phyloP scores from a whole-genome alignment of 2,797 vertebrate species.

The Apogon talboti region DNA sequence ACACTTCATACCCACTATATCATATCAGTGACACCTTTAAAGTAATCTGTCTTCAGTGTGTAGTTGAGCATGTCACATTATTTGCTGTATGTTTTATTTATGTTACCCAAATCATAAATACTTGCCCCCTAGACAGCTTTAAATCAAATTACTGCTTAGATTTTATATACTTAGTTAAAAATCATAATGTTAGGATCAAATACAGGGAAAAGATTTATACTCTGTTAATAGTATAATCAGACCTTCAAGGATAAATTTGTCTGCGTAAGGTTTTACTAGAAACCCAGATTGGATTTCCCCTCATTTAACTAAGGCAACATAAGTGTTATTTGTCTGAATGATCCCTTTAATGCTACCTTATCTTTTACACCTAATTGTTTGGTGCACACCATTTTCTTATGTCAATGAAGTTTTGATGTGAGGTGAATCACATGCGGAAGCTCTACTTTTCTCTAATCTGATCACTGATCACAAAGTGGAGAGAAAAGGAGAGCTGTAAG shows the following conservation, averaged over 20 bases:
- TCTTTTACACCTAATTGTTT: conserved; percentile 51
- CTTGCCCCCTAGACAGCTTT: no score
- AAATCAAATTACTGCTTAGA: no score
- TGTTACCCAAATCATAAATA: no score
- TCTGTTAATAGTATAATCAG: conserved; percentile 11
- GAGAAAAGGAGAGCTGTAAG: conserved; percentile 48
- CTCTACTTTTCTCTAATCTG: conserved; percentile 58
- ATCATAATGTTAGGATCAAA: conserved; percentile 29
- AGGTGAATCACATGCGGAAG: conserved; percentile 48
- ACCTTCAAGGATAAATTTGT: conserved; percentile 7
- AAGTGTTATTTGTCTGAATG: conserved; percentile 36
- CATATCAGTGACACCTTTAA: conserved; percentile 26
- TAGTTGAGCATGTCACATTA: conserved; percentile 1
- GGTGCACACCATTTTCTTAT: conserved; percentile 19
- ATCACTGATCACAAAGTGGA: conserved; percentile 65
- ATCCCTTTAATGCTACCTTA: conserved; percentile 41
- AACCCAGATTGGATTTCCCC: conserved; percentile 49
- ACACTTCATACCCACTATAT: conserved; percentile 20
- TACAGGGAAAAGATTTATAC: conserved; percentile 14
- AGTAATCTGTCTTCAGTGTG: conserved; percentile 14
- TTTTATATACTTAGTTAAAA: no score
- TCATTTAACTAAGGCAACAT: conserved; percentile 6
- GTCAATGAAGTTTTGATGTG: conserved; percentile 44
- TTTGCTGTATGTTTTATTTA: no score
- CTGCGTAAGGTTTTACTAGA: conserved; percentile 16